Base-by-base conservation (phyloP, 2,888 invertebrate genomes). In the Dysmachus trigonus region DNA sequence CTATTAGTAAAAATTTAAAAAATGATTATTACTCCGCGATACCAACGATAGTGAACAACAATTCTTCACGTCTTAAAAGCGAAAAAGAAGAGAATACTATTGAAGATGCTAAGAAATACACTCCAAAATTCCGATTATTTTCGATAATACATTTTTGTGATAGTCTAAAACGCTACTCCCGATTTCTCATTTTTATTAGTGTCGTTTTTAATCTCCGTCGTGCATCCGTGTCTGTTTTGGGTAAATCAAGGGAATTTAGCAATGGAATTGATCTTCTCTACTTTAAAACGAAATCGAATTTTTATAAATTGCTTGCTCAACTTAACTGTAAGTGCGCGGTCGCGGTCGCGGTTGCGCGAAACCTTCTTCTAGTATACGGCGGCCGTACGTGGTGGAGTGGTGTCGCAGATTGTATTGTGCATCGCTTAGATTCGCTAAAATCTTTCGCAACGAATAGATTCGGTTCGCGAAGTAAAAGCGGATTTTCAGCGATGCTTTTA, bases 401-500 rank as follows among this genome's bases (percentile, higher is more conserved):
- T 27, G 27, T 62, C 62, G 62, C 8, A 1, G 13, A 62, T 62
- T 62, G 18, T 3, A 10, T 62, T 5, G 10, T 62, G 62, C 62
- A 22, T 10, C 18, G 62, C 7, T 62, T 62, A 2, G 27, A 62
- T 62, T 62, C 62, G 62, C 27, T 62, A 7, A 62, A 62, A 62
- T 62, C n/a, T 81, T 81, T 73, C 35, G 33, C 33, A 13, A 13
- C 53, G 10, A 81, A 53, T 31, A 53, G 33, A 15, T 31, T 8
- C 2, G 31, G 27, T 35, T 53, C 15, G 27, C 51, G 81, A 5
- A 30, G 51, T 51, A 72, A 41, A n/a, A 38, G 27, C n/a, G 27
- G 62, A 31, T 71, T 82, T 18, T 33, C 72, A 5, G 31, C 22
- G 71, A 79, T 90, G 86, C 86, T 88, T n/a, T 88, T 88, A 82